phyloP scores from a whole-genome alignment of 2,888 invertebrate species.

The Drosophila suboccidentalis region DNA sequence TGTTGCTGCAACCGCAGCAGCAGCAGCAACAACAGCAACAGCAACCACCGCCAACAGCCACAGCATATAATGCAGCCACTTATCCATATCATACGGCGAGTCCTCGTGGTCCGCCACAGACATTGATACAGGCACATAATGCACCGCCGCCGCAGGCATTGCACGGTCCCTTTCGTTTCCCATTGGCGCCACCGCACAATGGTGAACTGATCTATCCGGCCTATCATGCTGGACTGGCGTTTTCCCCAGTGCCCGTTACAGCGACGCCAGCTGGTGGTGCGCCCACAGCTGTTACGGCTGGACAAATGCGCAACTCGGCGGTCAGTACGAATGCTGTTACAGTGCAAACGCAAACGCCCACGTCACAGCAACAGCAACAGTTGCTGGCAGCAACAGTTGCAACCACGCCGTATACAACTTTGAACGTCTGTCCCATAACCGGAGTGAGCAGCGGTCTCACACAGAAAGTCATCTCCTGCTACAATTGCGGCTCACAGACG shows the following conservation, averaged over 20 bases:
- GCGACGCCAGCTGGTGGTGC: constrained; percentile 56
- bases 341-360: constrained; percentile 76
- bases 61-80: constrained; percentile 71
- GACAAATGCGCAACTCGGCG: constrained; percentile 65
- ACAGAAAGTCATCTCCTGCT: constrained; percentile 89
- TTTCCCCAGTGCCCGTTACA: constrained; percentile 73
- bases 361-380: constrained; percentile 60
- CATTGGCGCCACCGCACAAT: constrained; percentile 86
- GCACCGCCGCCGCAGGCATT: constrained; percentile 75
- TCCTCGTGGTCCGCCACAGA: constrained; percentile 71
- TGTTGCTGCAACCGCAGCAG: constrained; percentile 76
- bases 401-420: constrained; percentile 76
- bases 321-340: constrained; percentile 67
- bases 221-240: constrained; percentile 79
- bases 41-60: constrained; percentile 64
- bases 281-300: constrained; percentile 71
- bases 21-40: constrained; percentile 53
- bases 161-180: constrained; percentile 82
- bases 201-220: constrained; percentile 87
- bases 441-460: constrained; percentile 47
- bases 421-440: constrained; percentile 74
- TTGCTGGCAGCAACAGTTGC: constrained; percentile 85
- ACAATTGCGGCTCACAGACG: constrained; percentile 95
- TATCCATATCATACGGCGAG: constrained; percentile 82
- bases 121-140: constrained; percentile 81